These are phyloP conservation scores for Cyclophora albipunctata DNA, from an alignment of 2,888 invertebrate genomes.

Conservation along the genomic window DNA sequence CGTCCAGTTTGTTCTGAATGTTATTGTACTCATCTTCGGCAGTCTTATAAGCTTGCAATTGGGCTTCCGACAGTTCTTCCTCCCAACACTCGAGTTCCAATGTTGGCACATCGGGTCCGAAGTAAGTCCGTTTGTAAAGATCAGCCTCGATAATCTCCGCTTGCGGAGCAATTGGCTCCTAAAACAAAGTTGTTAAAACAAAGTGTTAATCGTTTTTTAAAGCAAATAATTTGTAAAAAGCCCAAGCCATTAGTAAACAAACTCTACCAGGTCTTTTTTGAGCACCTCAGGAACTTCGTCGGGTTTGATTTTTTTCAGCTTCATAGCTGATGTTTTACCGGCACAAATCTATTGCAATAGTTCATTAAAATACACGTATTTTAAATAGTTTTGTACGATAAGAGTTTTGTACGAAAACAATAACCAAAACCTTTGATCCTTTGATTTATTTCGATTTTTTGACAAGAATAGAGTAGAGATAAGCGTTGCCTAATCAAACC, in stretches of 20 bases:
- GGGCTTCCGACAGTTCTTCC: constrained; percentile 81
- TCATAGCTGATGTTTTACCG: constrained; percentile 31
- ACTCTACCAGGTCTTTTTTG: background rate
- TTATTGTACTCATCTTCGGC: constrained; percentile 80
- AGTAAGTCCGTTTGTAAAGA: constrained; percentile 63
- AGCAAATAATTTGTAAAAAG: too few species aligned
- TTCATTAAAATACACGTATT: too few species aligned
- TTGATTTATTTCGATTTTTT: background rate
- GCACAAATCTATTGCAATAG: too few species aligned
- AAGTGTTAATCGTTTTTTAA: too few species aligned
- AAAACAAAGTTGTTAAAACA: constrained; percentile 8
- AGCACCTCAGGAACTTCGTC: constrained; percentile 40
- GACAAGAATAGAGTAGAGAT: background rate
- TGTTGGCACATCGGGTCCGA: constrained; percentile 70
- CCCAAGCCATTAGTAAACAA: constrained; percentile 1
- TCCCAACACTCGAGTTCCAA: constrained; percentile 82
- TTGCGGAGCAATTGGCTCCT: constrained; percentile 49
- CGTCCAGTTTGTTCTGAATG: constrained; percentile 77
- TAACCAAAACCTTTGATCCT: background rate
- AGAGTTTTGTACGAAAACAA: background rate
- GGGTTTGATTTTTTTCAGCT: constrained; percentile 52
- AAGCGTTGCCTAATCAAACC: too few species aligned
- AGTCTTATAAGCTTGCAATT: constrained; percentile 77
- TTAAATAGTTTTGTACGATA: background rate
- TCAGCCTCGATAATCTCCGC: constrained; percentile 69